These are phyloP conservation scores for Nipponacmea schrenckii DNA, from an alignment of 2,888 invertebrate genomes.

Conservation along the genomic window DNA sequence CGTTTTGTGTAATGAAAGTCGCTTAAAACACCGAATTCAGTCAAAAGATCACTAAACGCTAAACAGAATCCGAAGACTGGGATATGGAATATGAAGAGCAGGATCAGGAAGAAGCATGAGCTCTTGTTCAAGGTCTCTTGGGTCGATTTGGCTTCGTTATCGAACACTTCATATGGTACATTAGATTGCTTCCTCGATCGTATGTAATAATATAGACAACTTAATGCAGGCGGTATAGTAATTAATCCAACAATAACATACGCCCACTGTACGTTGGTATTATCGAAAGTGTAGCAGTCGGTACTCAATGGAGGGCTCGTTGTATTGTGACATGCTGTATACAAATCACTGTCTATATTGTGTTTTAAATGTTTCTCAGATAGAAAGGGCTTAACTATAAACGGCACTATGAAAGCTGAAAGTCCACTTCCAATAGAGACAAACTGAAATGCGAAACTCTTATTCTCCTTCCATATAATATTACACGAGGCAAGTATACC, in stretches of 20 bases:
- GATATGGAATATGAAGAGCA: constrained; percentile 28
- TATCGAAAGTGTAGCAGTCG: not conserved
- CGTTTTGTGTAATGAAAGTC: constrained; percentile 20
- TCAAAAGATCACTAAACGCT: constrained; percentile 27
- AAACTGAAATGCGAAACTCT: constrained; percentile 28
- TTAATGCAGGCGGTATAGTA: constrained; percentile 20
- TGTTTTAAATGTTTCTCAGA: not conserved
- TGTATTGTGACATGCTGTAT: not conserved
- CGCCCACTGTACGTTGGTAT: constrained; percentile 19
- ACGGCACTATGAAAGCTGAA: constrained; percentile 29
- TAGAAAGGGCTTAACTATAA: constrained; percentile 29
- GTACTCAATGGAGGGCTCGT: not conserved
- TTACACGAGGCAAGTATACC: constrained; percentile 27
- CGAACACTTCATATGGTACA: not conserved
- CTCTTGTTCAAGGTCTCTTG: not conserved
- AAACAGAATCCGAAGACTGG: constrained; percentile 29
- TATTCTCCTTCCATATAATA: constrained; percentile 21
- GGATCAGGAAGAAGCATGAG: constrained; percentile 1
- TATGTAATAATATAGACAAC: constrained; percentile 26
- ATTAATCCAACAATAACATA: constrained; percentile 24
- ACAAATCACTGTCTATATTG: not conserved
- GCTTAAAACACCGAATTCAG: constrained; percentile 19
- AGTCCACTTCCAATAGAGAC: constrained; percentile 26
- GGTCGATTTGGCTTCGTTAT: not conserved
- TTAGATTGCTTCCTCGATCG: not conserved